A percentile compares a stretch with the other conserved stretches of the same genome.
Conservation (phyloP, 2,113 vertebrate genomes). For the Platysteira castanea region DNA sequence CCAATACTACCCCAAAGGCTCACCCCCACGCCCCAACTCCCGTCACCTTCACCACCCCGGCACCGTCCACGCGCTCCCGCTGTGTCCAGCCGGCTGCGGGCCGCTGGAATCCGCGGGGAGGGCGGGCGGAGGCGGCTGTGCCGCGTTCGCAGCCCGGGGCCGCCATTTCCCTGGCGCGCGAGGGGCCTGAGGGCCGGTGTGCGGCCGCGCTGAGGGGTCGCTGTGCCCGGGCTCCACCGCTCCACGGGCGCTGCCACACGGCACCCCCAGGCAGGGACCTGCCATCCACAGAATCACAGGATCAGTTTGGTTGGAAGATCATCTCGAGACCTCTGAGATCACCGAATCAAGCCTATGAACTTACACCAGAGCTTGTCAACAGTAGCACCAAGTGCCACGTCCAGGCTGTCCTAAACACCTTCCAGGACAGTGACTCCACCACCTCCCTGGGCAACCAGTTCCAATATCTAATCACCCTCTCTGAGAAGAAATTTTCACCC, state of each 20-base stretch:
- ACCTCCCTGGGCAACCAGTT: neutral
- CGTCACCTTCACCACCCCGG: accelerated
- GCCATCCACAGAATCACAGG: neutral
- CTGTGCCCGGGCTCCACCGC: accelerated
- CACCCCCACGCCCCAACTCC: accelerated
- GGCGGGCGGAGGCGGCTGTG: accelerated
- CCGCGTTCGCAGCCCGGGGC: accelerated
- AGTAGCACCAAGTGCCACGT: neutral
- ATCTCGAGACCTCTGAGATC: neutral
- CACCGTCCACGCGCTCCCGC: accelerated
- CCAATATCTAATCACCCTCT: neutral
- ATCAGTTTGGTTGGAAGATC: accelerated
- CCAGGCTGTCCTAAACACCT: neutral
- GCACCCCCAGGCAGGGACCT: neutral
- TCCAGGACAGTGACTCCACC: neutral
- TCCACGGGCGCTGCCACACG: accelerated
- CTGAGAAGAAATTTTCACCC: neutral
- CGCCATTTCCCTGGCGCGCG: accelerated
- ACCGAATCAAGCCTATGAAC: accelerated
- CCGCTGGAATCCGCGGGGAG: accelerated
- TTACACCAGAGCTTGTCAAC: neutral
- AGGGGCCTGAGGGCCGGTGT: neutral
- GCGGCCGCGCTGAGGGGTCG: accelerated
- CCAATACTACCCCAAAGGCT: no score
- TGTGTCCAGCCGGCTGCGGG: accelerated